Evolutionary conservation across 2,113 vertebrate species (phyloP).

Genomic region (Microcebus tavaratra): DNA sequence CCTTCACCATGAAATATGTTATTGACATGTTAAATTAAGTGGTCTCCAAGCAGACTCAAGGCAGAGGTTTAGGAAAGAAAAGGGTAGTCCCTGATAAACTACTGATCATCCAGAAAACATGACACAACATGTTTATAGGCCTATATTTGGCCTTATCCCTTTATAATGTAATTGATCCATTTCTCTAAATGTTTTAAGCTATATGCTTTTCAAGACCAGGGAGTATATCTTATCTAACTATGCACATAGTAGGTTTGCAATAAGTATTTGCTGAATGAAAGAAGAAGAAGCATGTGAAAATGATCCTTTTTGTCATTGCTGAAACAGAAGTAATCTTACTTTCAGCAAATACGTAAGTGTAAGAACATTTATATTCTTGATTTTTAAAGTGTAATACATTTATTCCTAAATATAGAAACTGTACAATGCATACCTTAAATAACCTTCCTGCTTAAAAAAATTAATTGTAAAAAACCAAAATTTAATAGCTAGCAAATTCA

Average conservation of each 20-base stretch:
- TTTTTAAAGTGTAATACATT: neutral
- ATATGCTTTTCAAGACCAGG: neutral
- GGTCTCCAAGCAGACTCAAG: neutral
- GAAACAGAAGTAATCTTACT: conserved; percentile 15
- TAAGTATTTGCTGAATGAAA: conserved; percentile 9
- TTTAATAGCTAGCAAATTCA: neutral
- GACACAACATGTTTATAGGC: neutral
- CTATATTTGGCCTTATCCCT: neutral
- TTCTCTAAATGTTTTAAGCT: neutral
- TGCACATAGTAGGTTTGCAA: neutral
- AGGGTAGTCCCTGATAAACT: neutral
- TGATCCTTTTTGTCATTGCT: neutral
- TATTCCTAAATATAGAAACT: neutral
- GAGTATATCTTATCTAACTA: neutral
- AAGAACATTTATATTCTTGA: neutral
- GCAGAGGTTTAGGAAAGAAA: neutral
- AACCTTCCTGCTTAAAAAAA: neutral
- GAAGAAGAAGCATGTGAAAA: conserved; percentile 3
- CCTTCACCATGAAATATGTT: neutral
- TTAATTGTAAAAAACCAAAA: neutral
- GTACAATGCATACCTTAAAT: neutral
- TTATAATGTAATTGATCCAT: neutral
- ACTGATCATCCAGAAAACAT: neutral
- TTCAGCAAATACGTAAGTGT: neutral
- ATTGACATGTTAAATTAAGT: neutral